Evolutionary conservation across 2,113 vertebrate genomes (phyloP).

Genomic region (Camarhynchus parvulus): DNA sequence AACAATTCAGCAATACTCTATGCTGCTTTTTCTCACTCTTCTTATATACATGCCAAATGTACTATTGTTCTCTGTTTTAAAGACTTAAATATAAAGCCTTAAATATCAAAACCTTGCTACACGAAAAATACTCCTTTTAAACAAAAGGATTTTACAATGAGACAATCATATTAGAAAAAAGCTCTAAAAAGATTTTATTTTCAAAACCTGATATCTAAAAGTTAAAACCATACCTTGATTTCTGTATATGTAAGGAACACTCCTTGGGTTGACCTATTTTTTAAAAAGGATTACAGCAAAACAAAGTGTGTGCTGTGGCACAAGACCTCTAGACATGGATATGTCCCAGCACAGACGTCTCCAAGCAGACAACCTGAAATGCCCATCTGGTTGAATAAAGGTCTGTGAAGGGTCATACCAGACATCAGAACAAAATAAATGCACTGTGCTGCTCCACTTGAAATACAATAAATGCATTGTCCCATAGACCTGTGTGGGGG

Average conservation of each 20-base stretch:
- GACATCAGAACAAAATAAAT: neutral
- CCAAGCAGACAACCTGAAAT: neutral
- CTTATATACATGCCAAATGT: neutral
- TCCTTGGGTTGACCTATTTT: neutral
- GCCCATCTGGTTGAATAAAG: neutral
- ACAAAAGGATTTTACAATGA: neutral
- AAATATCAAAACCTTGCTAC: neutral
- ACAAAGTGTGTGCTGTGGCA: neutral
- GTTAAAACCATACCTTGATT: neutral
- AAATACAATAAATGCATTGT: neutral
- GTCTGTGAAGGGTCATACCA: neutral
- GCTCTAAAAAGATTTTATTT: neutral
- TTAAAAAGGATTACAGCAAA: neutral
- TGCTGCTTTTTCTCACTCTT: neutral
- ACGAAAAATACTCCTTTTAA: slow-evolving; percentile 1
- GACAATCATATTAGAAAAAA: neutral
- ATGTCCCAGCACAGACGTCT: neutral
- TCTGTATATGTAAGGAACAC: neutral
- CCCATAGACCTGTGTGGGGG: neutral
- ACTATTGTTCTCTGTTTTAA: slow-evolving; percentile 5
- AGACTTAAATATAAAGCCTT: neutral
- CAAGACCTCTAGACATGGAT: neutral
- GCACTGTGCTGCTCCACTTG: neutral
- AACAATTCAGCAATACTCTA: neutral
- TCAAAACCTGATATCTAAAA: neutral